A percentile compares a stretch with the other conserved stretches of the same genome.
Conservation (phyloP, 2,797 vertebrate species). For the Dryobates pubescens region DNA sequence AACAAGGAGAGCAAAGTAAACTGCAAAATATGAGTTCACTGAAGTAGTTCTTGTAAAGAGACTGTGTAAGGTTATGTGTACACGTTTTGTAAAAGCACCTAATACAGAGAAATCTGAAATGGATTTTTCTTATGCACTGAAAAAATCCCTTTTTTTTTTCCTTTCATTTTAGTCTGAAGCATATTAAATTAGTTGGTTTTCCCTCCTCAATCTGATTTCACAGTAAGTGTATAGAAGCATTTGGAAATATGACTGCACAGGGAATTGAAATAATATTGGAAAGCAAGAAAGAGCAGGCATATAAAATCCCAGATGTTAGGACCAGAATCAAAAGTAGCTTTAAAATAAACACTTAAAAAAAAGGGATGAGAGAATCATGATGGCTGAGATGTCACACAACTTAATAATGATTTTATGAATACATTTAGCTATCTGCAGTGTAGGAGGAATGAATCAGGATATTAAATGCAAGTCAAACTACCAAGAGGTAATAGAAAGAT, state of each 20-base stretch:
- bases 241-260: neutral
- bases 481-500: neutral
- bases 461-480: neutral
- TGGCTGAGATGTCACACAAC: neutral
- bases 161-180: neutral
- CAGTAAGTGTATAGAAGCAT: neutral
- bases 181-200: neutral
- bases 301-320: neutral
- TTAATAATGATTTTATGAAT: neutral
- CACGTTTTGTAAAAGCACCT: neutral
- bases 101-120: neutral
- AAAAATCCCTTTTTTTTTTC: neutral
- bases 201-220: neutral
- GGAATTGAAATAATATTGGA: neutral
- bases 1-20: neutral
- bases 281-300: neutral
- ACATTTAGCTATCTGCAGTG: neutral
- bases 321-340: neutral
- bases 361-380: neutral
- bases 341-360: neutral
- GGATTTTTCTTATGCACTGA: neutral
- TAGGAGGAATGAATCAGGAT: conserved; percentile 23
- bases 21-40: neutral
- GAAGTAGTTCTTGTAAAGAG: neutral
- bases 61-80: too few species aligned